These are phyloP conservation scores for Dufourea novaeangliae DNA, from an alignment of 1,140 invertebrate genomes.

Conservation along the genomic window DNA sequence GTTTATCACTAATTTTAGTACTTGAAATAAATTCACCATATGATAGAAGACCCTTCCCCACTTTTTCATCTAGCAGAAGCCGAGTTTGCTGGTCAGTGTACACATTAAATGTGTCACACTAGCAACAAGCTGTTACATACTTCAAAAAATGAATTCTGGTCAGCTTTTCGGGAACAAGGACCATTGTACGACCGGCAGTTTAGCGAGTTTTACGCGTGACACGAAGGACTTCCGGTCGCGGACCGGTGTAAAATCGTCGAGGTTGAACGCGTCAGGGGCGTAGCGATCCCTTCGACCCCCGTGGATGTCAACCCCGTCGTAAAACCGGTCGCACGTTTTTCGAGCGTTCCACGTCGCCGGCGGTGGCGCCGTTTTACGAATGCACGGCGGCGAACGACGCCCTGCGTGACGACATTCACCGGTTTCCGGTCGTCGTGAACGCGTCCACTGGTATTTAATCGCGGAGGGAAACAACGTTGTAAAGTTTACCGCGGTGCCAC, in stretches of 20 bases:
- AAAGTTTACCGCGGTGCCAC: constrained; percentile 11
- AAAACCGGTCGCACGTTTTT: constrained; percentile 54
- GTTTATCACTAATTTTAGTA: no score
- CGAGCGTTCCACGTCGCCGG: background rate
- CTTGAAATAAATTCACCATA: no score
- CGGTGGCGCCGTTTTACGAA: constrained; percentile 40
- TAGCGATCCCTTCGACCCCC: background rate
- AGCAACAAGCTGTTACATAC: no score
- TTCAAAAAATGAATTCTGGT: no score
- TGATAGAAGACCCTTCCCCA: no score
- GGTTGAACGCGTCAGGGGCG: background rate
- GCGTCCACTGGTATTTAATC: constrained; percentile 5
- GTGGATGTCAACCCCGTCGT: constrained; percentile 20
- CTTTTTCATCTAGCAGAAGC: no score
- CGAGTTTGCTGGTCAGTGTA: no score
- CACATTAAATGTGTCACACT: no score
- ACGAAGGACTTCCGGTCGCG: constrained; percentile 48
- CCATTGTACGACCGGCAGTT: no score
- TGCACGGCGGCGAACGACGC: constrained; percentile 1
- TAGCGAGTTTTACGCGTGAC: constrained; percentile 46
- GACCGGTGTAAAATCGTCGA: constrained; percentile 28
- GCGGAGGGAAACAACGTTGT: constrained; percentile 1
- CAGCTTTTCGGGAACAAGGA: background rate
- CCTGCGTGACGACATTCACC: background rate
- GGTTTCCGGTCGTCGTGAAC: constrained; percentile 1